A percentile compares a stretch with the other conserved stretches of the same genome.
Evolutionary conservation across 2,797 vertebrate genomes (phyloP).

Genomic region (Lemur catta): DNA sequence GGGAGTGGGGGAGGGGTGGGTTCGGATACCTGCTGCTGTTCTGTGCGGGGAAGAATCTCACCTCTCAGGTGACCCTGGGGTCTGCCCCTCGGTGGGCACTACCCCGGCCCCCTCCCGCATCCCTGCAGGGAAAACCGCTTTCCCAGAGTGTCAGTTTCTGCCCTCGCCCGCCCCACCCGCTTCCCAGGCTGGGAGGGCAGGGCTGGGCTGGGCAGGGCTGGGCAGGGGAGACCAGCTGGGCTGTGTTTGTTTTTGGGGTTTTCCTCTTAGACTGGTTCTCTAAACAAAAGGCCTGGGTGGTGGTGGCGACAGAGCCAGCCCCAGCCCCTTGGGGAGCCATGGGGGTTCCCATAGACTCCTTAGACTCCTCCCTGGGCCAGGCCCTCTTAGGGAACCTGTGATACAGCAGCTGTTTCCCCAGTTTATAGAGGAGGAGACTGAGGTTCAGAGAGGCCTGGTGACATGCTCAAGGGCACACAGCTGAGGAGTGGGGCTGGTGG

Average conservation of each 20-base stretch:
- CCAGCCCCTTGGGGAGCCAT: not conserved
- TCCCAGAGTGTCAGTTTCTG: not conserved
- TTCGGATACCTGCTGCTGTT: not conserved
- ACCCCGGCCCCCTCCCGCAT: not conserved
- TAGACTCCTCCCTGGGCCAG: not conserved
- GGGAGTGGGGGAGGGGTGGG: not conserved
- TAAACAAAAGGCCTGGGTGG: not conserved
- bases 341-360: not conserved
- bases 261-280: constrained; percentile 52
- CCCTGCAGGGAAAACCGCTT: not conserved
- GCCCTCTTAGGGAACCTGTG: not conserved
- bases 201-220: not conserved
- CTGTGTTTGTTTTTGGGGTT: constrained; percentile 48
- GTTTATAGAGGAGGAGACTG: not conserved
- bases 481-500: not conserved
- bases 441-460: not conserved
- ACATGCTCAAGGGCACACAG: not conserved
- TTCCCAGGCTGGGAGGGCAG: not conserved
- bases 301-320: not conserved
- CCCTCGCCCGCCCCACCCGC: not conserved
- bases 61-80: not conserved
- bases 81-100: too few species aligned
- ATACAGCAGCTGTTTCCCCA: not conserved
- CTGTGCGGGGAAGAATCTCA: rapidly evolving
- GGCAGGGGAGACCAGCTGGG: constrained; percentile 16